Evolutionary conservation across 2,888 invertebrate genomes (phyloP).

Genomic region (Isoperla grammatica): DNA sequence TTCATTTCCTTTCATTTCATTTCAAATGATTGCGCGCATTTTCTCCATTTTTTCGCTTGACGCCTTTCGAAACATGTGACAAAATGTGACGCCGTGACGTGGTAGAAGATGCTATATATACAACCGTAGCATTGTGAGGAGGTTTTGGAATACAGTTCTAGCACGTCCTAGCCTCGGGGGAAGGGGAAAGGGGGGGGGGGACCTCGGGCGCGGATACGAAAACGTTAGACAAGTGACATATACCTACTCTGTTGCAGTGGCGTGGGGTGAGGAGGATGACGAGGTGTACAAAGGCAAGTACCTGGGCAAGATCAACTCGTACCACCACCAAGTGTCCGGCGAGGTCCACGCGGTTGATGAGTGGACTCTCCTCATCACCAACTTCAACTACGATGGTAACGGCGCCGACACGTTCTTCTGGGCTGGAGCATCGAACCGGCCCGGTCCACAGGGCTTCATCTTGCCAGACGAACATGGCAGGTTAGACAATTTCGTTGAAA

Average conservation of each 20-base stretch:
- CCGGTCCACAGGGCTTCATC: constrained; percentile 87
- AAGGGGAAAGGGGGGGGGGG: too few species aligned
- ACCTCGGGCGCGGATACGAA: too few species aligned
- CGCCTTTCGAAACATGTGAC: too few species aligned
- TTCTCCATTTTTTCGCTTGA: too few species aligned
- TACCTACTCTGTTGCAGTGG: not conserved
- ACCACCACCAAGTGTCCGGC: constrained; percentile 87
- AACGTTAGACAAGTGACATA: too few species aligned
- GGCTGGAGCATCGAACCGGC: constrained; percentile 82
- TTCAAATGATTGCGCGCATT: too few species aligned
- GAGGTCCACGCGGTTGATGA: constrained; percentile 86
- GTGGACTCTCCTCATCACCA: constrained; percentile 69
- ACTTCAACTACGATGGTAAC: constrained; percentile 85
- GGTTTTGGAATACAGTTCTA: too few species aligned
- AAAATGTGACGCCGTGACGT: too few species aligned
- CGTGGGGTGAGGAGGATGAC: constrained; percentile 52
- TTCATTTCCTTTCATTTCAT: too few species aligned
- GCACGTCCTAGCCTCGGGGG: too few species aligned
- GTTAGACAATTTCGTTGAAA: constrained; percentile 49
- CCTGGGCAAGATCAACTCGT: constrained; percentile 80
- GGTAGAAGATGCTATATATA: too few species aligned
- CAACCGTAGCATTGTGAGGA: too few species aligned
- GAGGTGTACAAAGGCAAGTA: constrained; percentile 74
- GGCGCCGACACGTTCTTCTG: constrained; percentile 91
- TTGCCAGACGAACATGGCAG: constrained; percentile 82